These are phyloP conservation scores for Isaurus tuberculatus DNA, from an alignment of 92 coral and sea anemone genomes.

Conservation along the genomic window DNA sequence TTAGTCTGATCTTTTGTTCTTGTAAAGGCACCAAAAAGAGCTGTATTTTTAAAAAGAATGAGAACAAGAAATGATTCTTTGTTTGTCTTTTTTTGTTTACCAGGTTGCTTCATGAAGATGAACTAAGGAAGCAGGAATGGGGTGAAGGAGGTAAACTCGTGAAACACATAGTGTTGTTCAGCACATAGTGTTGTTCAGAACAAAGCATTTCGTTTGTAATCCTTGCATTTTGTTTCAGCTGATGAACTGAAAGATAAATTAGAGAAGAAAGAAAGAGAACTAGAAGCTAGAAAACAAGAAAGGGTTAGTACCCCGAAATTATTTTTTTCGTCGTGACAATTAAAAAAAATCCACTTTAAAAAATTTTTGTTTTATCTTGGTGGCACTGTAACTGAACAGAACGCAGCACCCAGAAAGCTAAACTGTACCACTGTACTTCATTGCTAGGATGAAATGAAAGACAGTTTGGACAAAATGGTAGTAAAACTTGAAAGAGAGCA, in stretches of 20 bases:
- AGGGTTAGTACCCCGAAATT: slow-evolving; percentile 62
- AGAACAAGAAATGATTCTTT: too few species aligned
- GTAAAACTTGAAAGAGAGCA: slow-evolving; percentile 87
- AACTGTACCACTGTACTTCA: not conserved
- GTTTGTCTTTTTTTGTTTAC: not conserved
- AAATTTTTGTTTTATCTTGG: not conserved
- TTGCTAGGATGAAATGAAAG: slow-evolving; percentile 87
- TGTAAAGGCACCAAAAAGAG: too few species aligned
- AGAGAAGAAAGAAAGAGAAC: slow-evolving; percentile 82
- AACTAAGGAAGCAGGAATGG: slow-evolving; percentile 74
- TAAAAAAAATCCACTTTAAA: not conserved
- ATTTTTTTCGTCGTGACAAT: not conserved
- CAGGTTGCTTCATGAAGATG: slow-evolving; percentile 86
- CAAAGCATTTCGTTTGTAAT: not conserved
- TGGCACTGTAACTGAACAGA: not conserved
- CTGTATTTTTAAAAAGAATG: too few species aligned
- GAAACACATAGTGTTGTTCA: not conserved
- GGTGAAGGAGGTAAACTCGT: slow-evolving; percentile 82
- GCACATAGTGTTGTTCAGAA: not conserved
- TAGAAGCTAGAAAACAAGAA: slow-evolving; percentile 88
- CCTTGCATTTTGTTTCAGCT: slow-evolving; percentile 47
- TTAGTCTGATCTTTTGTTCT: too few species aligned
- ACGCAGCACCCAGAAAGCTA: too few species aligned
- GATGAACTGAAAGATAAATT: slow-evolving; percentile 87
- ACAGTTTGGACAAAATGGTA: slow-evolving; percentile 84